Evolutionary conservation across 2,888 invertebrate genomes (phyloP).

Genomic region (Heliconius ethilla): DNA sequence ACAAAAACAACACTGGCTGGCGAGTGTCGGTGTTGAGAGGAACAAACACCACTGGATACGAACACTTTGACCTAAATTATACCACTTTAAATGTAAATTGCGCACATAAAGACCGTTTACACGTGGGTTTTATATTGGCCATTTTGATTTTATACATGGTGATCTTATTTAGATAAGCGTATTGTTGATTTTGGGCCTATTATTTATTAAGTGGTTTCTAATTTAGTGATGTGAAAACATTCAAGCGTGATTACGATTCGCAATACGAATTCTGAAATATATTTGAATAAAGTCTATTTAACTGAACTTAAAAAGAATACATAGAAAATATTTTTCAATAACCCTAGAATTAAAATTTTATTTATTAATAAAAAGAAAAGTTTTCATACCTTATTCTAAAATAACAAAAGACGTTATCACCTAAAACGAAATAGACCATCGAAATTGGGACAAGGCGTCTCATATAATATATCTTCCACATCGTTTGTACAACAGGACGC

Average conservation of each 20-base stretch:
- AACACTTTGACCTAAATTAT: constrained; percentile 60
- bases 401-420: background rate
- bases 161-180: constrained; percentile 30
- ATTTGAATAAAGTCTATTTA: too few species aligned
- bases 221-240: background rate
- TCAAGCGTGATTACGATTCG: too few species aligned
- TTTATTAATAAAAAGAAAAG: too few species aligned
- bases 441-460: background rate
- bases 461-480: constrained; percentile 19
- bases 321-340: too few species aligned
- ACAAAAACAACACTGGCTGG: constrained; percentile 30
- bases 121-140: constrained; percentile 42
- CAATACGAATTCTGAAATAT: too few species aligned
- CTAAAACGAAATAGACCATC: background rate
- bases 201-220: background rate
- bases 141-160: constrained; percentile 47
- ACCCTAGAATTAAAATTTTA: too few species aligned
- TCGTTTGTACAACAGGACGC: constrained; percentile 10
- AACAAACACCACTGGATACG: constrained; percentile 41
- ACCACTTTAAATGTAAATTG: constrained; percentile 75
- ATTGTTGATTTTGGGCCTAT: background rate
- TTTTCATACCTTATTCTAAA: background rate
- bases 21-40: constrained; percentile 35
- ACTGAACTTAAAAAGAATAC: too few species aligned
- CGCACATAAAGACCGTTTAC: constrained; percentile 54